Evolutionary conservation across 2,888 invertebrate species (phyloP), one percentile per base, ranked within the genome.

Genomic region (Andricus quercusramuli): DNA sequence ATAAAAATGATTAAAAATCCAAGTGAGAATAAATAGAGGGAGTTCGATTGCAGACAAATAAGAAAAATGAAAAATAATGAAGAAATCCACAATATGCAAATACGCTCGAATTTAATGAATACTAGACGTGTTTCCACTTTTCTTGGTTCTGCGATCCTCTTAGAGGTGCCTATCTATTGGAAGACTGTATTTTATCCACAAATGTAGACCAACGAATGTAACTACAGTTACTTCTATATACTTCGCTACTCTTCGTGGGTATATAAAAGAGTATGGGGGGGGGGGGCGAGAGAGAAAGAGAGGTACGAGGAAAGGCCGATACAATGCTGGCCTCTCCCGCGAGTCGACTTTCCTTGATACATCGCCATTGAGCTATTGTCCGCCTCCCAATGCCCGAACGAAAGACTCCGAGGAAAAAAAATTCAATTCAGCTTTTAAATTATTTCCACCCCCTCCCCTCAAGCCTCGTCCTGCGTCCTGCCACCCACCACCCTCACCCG

Each of bases 351-450:
- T 92, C 91, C 91, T 92, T 92, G 92, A 92, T 92, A 92, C 92
- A 92, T 92, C 92, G 92, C 92, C 90, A 92, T 92, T 92, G 91
- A 92, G 90, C 91, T 89, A 92, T 92, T 92, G 92, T 92, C 91
- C 92, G 91, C 91, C 89, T 90, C 89, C 92, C 92, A 92, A 92
- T 92, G 91, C 90, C 91, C 90, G 91, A 91, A 92, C 91, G 91
- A 91, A 92, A 91, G 91, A 91, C 91, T 91, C 91, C 88, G 88
- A 90, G 90, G 89, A 90, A 90, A 91, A 91, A 92, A 92, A 92
- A 92, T 92, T 92, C 92, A 92, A 92, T 92, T 92, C 92, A 92
- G 92, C 92, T 92, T 92, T 92, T 92, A 92, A 92, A 92, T 92
- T 92, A 92, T 92, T 92, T 91, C 90, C 90, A 89, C 85, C 83